Conservation (phyloP, 2,797 vertebrate genomes). For the Telmatherina bonti region DNA sequence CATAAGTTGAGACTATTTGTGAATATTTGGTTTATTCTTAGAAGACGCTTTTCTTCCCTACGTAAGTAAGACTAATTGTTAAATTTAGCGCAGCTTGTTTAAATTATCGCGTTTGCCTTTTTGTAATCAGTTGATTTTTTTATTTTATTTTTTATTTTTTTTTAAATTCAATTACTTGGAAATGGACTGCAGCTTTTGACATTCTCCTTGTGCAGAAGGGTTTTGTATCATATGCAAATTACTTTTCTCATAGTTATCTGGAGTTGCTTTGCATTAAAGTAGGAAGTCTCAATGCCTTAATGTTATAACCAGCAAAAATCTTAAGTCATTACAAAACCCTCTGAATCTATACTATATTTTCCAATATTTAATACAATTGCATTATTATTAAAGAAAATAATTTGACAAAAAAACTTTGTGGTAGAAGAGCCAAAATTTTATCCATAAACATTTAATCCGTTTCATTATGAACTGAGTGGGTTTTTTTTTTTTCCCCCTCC, state of each 20-base stretch:
- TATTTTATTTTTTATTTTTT: no score
- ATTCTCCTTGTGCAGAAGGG: not conserved
- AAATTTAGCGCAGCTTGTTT: not conserved
- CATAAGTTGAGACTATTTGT: not conserved
- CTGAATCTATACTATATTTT: no score
- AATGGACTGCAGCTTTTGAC: not conserved
- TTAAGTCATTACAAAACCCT: no score
- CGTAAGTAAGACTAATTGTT: no score
- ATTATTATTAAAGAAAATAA: no score
- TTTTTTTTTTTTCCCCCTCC: no score
- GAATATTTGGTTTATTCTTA: not conserved
- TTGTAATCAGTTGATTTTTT: not conserved
- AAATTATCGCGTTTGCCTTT: not conserved
- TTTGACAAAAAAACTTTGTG: no score
- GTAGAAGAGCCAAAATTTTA: no score
- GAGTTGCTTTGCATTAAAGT: not conserved
- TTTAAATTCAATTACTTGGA: not conserved
- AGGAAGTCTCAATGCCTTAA: not conserved
- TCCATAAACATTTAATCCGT: no score
- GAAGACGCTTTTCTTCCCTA: not conserved
- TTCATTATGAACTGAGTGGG: no score
- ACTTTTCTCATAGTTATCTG: not conserved
- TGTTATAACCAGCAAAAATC: no score
- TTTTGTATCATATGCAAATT: slow-evolving; percentile 27
- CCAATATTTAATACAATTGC: no score